Conservation (phyloP, 2,888 invertebrate genomes). For the Ferdinandea cuprea region DNA sequence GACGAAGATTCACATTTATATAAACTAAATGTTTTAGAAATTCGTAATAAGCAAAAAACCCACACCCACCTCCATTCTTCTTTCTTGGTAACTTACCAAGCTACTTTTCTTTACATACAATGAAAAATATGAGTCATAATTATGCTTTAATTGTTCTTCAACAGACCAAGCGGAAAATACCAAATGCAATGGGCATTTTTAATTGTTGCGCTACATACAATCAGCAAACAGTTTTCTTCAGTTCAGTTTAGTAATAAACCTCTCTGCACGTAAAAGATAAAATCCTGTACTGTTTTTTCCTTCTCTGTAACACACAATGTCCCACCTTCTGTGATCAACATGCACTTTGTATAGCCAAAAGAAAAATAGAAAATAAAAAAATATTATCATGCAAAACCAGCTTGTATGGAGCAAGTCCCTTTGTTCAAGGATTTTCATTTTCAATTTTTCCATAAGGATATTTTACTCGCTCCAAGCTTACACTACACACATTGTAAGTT, state of each 20-base stretch:
- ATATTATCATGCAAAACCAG: not conserved
- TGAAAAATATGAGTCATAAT: too few relatives aligned
- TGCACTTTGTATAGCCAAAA: not conserved
- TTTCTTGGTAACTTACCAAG: too few relatives aligned
- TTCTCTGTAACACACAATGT: not conserved
- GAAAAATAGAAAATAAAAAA: not conserved
- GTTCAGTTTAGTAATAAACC: not conserved
- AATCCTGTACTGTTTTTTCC: not conserved
- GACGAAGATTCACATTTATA: too few relatives aligned
- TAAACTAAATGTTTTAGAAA: too few relatives aligned
- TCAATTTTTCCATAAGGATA: not conserved
- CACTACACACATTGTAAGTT: not conserved
- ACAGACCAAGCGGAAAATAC: not conserved
- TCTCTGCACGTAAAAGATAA: conserved; percentile 6
- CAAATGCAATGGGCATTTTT: not conserved
- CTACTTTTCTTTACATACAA: not conserved
- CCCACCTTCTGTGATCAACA: too few relatives aligned
- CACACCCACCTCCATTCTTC: too few relatives aligned
- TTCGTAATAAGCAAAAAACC: too few relatives aligned
- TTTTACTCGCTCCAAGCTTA: not conserved
- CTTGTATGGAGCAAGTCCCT: not conserved
- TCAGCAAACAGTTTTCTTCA: not conserved
- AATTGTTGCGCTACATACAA: not conserved
- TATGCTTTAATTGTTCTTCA: not conserved
- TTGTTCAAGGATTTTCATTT: conserved; percentile 5